phyloP scores from a whole-genome alignment of 2,888 invertebrate species.

The Stenodera caucasica region DNA sequence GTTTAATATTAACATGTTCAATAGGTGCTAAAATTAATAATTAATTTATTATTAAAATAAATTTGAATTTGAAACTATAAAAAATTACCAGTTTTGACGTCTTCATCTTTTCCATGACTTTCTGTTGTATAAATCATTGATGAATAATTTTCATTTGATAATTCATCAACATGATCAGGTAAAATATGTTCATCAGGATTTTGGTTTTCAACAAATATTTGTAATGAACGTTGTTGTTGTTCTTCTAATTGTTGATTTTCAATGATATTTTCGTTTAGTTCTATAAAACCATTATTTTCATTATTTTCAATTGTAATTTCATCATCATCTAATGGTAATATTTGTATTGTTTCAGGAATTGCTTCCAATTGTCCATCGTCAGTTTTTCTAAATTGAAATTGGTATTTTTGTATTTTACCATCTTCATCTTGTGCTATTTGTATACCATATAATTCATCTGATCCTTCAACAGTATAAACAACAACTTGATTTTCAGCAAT shows the following conservation, averaged over 20 bases:
- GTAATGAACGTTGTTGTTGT: conserved; percentile 7
- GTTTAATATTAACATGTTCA: neutral
- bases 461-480: conserved; percentile 50
- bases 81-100: conserved; percentile 32
- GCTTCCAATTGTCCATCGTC: conserved; percentile 52
- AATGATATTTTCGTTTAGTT: too few relatives aligned
- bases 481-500: conserved; percentile 43
- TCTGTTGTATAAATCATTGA: conserved; percentile 8
- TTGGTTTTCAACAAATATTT: conserved; percentile 14
- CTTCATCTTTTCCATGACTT: conserved; percentile 21
- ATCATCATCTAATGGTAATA: conserved; percentile 43
- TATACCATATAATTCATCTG: conserved; percentile 52
- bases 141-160: conserved; percentile 6
- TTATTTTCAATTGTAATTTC: conserved; percentile 14
- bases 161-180: conserved; percentile 8
- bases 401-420: conserved; percentile 52
- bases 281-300: conserved; percentile 2
- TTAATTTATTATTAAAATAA: too few relatives aligned
- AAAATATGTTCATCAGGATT: conserved; percentile 18
- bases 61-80: neutral
- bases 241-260: neutral
- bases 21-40: neutral
- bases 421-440: conserved; percentile 51
- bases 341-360: conserved; percentile 50
- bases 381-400: conserved; percentile 53